phyloP scores from a whole-genome alignment of 1,140 invertebrate species.

The Rhagoletis zephyria region DNA sequence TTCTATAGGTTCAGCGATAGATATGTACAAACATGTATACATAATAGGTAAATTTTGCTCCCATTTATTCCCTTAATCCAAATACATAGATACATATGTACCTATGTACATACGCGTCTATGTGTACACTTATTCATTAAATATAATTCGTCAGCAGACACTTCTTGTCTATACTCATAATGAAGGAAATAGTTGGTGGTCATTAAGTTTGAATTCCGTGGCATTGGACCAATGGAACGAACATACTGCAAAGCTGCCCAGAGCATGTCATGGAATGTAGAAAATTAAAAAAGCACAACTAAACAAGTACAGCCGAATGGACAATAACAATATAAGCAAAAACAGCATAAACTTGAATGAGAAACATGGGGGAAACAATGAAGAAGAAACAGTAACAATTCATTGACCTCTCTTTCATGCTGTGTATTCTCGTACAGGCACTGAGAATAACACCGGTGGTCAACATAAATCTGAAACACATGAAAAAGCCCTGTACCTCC shows the following conservation, averaged over 20 bases:
- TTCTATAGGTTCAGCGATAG: too few relatives aligned
- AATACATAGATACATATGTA: background rate
- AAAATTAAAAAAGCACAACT: conserved; percentile 1
- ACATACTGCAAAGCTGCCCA: conserved; percentile 8
- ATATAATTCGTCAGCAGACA: conserved; percentile 32
- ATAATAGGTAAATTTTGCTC: background rate
- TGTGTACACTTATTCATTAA: conserved; percentile 22
- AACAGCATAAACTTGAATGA: conserved; percentile 31
- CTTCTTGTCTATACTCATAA: conserved; percentile 5
- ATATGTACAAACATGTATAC: background rate
- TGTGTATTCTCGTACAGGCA: background rate
- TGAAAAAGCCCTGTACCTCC: background rate
- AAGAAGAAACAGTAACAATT: conserved; percentile 45
- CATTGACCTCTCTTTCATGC: conserved; percentile 29
- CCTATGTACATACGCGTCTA: background rate
- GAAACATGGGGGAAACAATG: conserved; percentile 12
- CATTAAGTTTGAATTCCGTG: conserved; percentile 53
- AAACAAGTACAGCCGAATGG: conserved; percentile 24
- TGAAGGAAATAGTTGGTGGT: conserved; percentile 54
- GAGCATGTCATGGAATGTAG: conserved; percentile 20
- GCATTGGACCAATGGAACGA: conserved; percentile 43
- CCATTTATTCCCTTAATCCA: background rate
- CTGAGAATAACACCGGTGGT: background rate
- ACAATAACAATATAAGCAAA: conserved; percentile 34
- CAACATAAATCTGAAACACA: conserved; percentile 13